Conservation (phyloP, 2,888 invertebrate species). For the Hetaerina titia region DNA sequence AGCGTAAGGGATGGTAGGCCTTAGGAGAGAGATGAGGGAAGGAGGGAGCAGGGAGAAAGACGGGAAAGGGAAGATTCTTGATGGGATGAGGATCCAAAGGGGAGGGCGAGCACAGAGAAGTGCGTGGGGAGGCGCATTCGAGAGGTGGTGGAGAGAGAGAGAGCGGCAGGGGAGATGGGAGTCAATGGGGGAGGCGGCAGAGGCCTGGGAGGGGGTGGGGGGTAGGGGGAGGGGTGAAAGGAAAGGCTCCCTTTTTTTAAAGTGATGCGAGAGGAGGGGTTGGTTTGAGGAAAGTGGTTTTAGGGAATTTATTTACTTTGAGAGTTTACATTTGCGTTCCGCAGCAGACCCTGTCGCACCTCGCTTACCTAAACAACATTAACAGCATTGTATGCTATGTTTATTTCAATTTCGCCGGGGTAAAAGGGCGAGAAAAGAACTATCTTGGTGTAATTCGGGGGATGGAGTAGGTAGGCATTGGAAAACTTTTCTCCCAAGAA, state of each 20-base stretch:
- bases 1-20: neutral
- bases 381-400: neutral
- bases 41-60: neutral
- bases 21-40: neutral
- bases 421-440: conserved; percentile 16
- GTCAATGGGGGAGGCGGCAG: conserved; percentile 21
- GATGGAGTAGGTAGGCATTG: neutral
- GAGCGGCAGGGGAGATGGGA: neutral
- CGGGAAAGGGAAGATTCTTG: neutral
- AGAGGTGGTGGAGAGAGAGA: neutral
- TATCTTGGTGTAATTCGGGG: neutral
- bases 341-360: conserved; percentile 21
- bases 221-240: neutral
- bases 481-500: neutral
- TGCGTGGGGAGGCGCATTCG: too few species aligned
- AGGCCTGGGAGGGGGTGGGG: neutral
- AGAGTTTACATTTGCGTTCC: conserved; percentile 27
- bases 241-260: neutral
- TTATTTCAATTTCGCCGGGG: neutral
- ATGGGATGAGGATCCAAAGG: neutral
- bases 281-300: conserved; percentile 33
- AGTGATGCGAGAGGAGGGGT: neutral
- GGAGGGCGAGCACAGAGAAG: neutral
- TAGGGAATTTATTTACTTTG: conserved; percentile 38
- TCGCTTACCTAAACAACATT: conserved; percentile 36